phyloP scores from a whole-genome alignment of 1,140 invertebrate genomes.

The Eumaeus atala region DNA sequence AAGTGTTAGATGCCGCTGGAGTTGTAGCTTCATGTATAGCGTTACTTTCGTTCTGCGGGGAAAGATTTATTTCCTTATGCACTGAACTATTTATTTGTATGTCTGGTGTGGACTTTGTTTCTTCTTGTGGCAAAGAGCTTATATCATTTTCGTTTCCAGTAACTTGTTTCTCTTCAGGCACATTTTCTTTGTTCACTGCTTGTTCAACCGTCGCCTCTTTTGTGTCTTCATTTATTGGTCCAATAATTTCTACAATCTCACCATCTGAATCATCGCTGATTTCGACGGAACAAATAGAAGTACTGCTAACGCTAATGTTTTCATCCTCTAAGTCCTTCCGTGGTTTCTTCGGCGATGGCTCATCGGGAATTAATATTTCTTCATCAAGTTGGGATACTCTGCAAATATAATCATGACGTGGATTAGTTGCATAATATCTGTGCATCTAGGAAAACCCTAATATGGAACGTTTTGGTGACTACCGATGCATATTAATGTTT shows the following conservation, averaged over 20 bases:
- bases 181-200: not conserved
- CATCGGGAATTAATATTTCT: constrained; percentile 44
- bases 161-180: not conserved
- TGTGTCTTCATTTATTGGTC: constrained; percentile 15
- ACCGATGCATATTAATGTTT: no score
- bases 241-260: constrained; percentile 23
- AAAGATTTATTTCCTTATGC: constrained; percentile 4
- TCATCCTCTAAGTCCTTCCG: constrained; percentile 35
- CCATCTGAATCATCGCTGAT: constrained; percentile 40
- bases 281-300: constrained; percentile 36
- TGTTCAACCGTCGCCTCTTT: not conserved
- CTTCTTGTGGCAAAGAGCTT: no score
- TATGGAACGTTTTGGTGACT: no score
- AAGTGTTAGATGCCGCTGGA: constrained; percentile 35
- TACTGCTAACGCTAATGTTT: constrained; percentile 51
- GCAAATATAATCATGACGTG: constrained; percentile 14
- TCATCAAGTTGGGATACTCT: constrained; percentile 34
- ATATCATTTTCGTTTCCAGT: constrained; percentile 14
- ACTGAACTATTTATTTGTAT: no score
- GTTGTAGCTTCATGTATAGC: constrained; percentile 40
- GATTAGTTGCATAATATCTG: no score
- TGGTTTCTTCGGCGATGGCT: constrained; percentile 42
- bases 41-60: constrained; percentile 8
- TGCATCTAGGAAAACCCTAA: no score
- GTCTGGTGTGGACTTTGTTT: no score